Evolutionary conservation across 2,888 invertebrate genomes (phyloP).

Genomic region (Ctena decussata): DNA sequence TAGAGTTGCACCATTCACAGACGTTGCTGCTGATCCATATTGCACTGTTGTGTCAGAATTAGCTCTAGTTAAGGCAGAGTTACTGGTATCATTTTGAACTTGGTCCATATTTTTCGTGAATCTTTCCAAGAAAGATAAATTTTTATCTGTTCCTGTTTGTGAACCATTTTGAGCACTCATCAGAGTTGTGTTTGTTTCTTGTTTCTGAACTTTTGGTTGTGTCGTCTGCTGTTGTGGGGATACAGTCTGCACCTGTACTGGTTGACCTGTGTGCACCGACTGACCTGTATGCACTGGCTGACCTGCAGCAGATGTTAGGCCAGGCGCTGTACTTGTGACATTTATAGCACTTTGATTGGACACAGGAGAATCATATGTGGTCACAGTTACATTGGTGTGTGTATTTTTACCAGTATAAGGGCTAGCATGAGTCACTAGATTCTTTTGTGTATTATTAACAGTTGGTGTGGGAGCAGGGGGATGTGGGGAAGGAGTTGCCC

Average conservation of each 20-base stretch:
- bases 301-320: not conserved
- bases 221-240: not conserved
- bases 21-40: not conserved
- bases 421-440: conserved; percentile 61
- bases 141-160: conserved; percentile 26
- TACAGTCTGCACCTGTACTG: not conserved
- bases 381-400: conserved; percentile 65
- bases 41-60: not conserved
- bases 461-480: conserved; percentile 62
- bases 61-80: not conserved
- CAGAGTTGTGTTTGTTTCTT: not conserved
- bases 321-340: not conserved
- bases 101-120: conserved; percentile 60
- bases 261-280: not conserved
- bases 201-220: not conserved
- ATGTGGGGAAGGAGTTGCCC: conserved; percentile 76
- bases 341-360: not conserved
- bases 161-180: not conserved
- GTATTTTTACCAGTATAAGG: conserved; percentile 64
- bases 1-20: not conserved
- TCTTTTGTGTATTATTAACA: conserved; percentile 37
- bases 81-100: not conserved
- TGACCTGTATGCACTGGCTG: not conserved
- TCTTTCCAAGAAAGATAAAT: conserved; percentile 66
- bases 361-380: not conserved